These are phyloP conservation scores for Yponomeuta evonymella DNA, from an alignment of 2,888 invertebrate genomes.

Conservation along the genomic window DNA sequence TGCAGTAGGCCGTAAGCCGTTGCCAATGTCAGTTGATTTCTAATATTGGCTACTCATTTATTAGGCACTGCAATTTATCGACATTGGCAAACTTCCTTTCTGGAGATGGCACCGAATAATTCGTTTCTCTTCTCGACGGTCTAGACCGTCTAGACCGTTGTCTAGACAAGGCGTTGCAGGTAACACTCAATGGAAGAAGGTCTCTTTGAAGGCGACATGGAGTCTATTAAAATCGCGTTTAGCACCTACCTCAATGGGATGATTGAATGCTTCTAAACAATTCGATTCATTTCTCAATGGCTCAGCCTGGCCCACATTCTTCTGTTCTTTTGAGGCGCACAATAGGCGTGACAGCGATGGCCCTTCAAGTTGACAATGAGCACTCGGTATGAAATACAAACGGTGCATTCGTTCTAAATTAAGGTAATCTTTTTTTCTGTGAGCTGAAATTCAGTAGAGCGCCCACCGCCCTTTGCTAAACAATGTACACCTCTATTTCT, in stretches of 20 bases:
- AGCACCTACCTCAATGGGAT: slow-evolving; percentile 69
- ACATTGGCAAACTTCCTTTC: neutral
- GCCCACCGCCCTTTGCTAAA: slow-evolving; percentile 39
- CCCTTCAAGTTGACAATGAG: slow-evolving; percentile 49
- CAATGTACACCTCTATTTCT: slow-evolving; percentile 22
- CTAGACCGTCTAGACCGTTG: too few relatives aligned
- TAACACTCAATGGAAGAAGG: slow-evolving; percentile 55
- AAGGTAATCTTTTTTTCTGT: slow-evolving; percentile 57
- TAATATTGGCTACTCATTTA: neutral
- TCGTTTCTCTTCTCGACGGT: neutral
- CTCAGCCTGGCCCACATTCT: slow-evolving; percentile 63
- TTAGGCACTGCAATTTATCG: neutral
- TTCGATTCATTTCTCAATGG: slow-evolving; percentile 63
- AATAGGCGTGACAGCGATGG: slow-evolving; percentile 55
- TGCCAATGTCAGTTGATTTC: neutral
- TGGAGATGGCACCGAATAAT: slow-evolving; percentile 13
- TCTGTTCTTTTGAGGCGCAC: slow-evolving; percentile 60
- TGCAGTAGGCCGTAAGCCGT: neutral
- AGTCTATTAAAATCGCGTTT: slow-evolving; percentile 74
- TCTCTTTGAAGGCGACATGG: slow-evolving; percentile 62
- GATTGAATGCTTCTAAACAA: slow-evolving; percentile 71
- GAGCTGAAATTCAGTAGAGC: slow-evolving; percentile 48
- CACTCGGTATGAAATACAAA: slow-evolving; percentile 48
- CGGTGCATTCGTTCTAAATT: slow-evolving; percentile 52
- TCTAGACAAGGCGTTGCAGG: slow-evolving; percentile 31